A percentile compares a stretch with the other conserved stretches of the same genome.
phyloP scores from a whole-genome alignment of 2,888 invertebrate species.

The Agrilus cyanescens region DNA sequence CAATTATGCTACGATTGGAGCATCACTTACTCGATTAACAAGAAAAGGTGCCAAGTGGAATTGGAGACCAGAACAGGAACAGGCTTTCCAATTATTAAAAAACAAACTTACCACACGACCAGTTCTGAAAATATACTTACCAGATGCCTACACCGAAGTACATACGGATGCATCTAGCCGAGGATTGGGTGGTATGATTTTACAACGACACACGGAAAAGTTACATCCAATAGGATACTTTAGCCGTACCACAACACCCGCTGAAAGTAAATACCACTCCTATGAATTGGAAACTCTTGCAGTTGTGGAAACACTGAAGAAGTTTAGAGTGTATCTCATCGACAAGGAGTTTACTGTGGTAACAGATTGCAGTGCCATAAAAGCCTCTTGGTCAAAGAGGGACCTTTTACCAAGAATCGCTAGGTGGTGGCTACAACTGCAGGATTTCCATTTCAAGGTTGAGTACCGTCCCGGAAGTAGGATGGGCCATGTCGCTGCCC shows the following conservation, averaged over 20 bases:
- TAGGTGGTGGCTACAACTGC: slow-evolving; percentile 16
- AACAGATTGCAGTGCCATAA: slow-evolving; percentile 18
- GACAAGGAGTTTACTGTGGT: slow-evolving; percentile 17
- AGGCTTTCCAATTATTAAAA: no score
- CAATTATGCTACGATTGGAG: no score
- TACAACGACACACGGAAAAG: background rate
- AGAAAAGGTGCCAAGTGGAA: no score
- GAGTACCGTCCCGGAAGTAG: slow-evolving; percentile 14
- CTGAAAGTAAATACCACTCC: slow-evolving; percentile 16
- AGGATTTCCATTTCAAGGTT: slow-evolving; percentile 14
- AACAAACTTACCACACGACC: no score
- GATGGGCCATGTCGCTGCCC: slow-evolving; percentile 17
- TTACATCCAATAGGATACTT: slow-evolving; percentile 14
- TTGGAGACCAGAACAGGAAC: no score
- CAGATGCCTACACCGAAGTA: background rate
- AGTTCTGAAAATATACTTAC: no score
- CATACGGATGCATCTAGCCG: slow-evolving; percentile 1
- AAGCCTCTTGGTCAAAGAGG: slow-evolving; percentile 10
- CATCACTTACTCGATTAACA: no score
- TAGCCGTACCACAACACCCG: slow-evolving; percentile 13
- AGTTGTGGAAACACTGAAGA: slow-evolving; percentile 15
- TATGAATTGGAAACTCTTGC: slow-evolving; percentile 21
- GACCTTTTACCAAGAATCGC: slow-evolving; percentile 15
- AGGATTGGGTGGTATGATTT: slow-evolving; percentile 2
- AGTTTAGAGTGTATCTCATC: slow-evolving; percentile 19